Conservation (phyloP, 2,888 invertebrate species). For the Netelia virgata region DNA sequence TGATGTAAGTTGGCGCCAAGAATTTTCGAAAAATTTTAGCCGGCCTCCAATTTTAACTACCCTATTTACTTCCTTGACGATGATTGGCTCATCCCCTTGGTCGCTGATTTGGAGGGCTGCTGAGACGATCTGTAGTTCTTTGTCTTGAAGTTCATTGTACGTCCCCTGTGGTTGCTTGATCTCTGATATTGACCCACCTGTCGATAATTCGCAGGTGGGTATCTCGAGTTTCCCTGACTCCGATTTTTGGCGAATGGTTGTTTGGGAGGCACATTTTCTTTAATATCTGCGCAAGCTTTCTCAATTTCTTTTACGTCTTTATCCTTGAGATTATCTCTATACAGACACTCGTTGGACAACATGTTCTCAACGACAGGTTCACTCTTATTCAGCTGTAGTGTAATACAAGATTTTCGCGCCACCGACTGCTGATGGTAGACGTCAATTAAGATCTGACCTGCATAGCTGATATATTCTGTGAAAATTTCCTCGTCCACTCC, state of each 20-base stretch:
- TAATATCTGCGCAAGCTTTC: conserved; percentile 54
- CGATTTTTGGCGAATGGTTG: conserved; percentile 22
- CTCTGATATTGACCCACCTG: conserved; percentile 57
- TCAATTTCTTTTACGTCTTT: conserved; percentile 65
- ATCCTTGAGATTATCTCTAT: conserved; percentile 63
- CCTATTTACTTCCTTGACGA: conserved; percentile 55
- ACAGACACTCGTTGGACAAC: conserved; percentile 54
- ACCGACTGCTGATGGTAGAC: conserved; percentile 13
- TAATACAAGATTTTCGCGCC: conserved; percentile 39
- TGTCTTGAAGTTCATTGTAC: conserved; percentile 48
- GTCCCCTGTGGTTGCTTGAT: not conserved
- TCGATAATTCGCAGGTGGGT: conserved; percentile 57
- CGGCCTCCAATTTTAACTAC: conserved; percentile 35
- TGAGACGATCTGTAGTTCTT: conserved; percentile 19
- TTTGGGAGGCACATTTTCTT: conserved; percentile 37
- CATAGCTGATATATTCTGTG: conserved; percentile 42
- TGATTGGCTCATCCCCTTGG: conserved; percentile 19
- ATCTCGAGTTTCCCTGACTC: conserved; percentile 66
- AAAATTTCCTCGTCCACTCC: conserved; percentile 33
- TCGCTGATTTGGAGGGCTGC: conserved; percentile 18
- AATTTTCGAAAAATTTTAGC: conserved; percentile 28
- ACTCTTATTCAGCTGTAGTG: conserved; percentile 40
- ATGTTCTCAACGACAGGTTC: conserved; percentile 47
- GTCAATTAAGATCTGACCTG: conserved; percentile 38
- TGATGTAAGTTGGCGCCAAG: conserved; percentile 51